A percentile compares a stretch with the other conserved stretches of the same genome.
These are phyloP conservation scores for Haliclona indistincta DNA, from an alignment of 37 sponge, comb jelly and placozoan genomes.

Conservation along the genomic window DNA sequence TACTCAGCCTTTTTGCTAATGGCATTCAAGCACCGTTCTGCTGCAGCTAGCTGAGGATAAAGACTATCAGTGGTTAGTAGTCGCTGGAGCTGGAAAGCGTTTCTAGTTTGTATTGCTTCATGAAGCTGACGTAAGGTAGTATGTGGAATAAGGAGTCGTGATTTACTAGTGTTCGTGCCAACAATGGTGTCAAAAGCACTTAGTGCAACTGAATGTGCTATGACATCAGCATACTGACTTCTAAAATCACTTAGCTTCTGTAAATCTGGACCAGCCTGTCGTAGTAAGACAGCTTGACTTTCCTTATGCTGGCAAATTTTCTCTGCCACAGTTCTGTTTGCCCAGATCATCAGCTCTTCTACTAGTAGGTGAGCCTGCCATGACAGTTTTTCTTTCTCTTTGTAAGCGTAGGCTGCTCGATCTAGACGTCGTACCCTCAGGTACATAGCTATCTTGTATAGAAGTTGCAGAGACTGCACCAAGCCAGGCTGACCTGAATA, in stretches of 20 bases:
- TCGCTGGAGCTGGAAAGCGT: neutral
- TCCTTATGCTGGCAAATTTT: neutral
- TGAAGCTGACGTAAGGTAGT: neutral
- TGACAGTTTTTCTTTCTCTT: slow-evolving; percentile 5
- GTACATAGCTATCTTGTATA: slow-evolving; percentile 30
- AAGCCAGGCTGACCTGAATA: slow-evolving; percentile 23
- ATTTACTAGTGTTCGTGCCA: too few relatives aligned
- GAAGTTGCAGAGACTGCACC: slow-evolving; percentile 9
- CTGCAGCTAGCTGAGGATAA: slow-evolving; percentile 45
- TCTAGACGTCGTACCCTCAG: slow-evolving; percentile 23
- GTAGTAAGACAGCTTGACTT: slow-evolving; percentile 5
- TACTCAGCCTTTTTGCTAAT: slow-evolving; percentile 21
- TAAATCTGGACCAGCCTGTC: too few relatives aligned
- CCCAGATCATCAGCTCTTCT: slow-evolving; percentile 80
- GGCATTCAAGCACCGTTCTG: neutral
- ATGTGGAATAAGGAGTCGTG: neutral
- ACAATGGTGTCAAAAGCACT: too few relatives aligned
- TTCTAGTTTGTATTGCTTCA: neutral
- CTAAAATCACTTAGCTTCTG: too few relatives aligned
- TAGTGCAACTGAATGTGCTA: neutral
- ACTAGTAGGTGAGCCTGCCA: slow-evolving; percentile 52
- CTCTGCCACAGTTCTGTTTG: slow-evolving; percentile 46
- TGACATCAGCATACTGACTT: neutral
- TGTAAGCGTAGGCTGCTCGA: slow-evolving; percentile 23
- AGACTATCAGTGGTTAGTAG: slow-evolving; percentile 16